phyloP scores from a whole-genome alignment of 2,888 invertebrate genomes.

The Spilosoma lubricipeda region DNA sequence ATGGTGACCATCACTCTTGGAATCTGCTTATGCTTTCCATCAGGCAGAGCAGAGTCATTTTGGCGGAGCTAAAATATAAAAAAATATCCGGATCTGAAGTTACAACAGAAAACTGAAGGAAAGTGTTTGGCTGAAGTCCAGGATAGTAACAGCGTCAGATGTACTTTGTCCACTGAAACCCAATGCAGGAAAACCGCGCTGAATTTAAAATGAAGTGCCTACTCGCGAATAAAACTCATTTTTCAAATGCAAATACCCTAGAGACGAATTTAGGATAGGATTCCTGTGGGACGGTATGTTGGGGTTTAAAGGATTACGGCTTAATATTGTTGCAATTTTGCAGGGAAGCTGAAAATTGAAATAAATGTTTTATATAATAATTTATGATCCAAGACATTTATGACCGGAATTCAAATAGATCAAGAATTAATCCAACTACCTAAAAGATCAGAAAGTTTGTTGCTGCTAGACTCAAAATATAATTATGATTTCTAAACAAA shows the following conservation, averaged over 20 bases:
- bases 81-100: background rate
- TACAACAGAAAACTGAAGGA: slow-evolving; percentile 10
- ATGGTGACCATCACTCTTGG: too few relatives aligned
- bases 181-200: background rate
- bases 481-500: background rate
- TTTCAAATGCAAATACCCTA: background rate
- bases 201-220: slow-evolving; percentile 15
- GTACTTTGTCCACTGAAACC: slow-evolving; percentile 10
- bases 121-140: slow-evolving; percentile 15
- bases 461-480: background rate
- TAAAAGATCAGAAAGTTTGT: background rate
- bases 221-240: slow-evolving; percentile 4
- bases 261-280: background rate
- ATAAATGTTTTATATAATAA: too few relatives aligned
- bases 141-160: slow-evolving; percentile 12
- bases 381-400: too few relatives aligned
- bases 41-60: too few relatives aligned
- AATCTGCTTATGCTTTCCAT: too few relatives aligned
- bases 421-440: background rate
- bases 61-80: too few relatives aligned
- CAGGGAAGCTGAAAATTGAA: background rate
- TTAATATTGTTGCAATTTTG: background rate
- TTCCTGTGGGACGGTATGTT: background rate
- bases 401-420: background rate
- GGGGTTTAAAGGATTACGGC: background rate